Conservation (phyloP, 2,888 invertebrate species). For the Orthosia cruda region DNA sequence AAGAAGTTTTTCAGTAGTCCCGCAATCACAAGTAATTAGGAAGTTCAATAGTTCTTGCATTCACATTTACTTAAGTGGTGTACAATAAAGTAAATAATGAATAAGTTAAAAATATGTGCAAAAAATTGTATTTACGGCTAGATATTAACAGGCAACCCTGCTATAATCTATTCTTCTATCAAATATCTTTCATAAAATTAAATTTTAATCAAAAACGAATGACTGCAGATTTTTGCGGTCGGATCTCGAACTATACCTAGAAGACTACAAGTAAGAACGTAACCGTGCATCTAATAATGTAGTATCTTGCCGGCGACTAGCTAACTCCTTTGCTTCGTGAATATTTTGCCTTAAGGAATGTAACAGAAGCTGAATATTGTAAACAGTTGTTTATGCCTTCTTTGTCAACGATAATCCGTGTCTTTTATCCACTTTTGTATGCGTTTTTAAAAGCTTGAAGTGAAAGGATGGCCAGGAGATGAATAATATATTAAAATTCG, state of each 20-base stretch:
- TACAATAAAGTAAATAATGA: too few relatives aligned
- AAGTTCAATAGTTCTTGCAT: too few relatives aligned
- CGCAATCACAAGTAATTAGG: too few relatives aligned
- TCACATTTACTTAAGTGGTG: too few relatives aligned
- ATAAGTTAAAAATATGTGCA: too few relatives aligned
- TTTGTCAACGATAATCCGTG: constrained; percentile 36
- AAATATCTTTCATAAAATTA: too few relatives aligned
- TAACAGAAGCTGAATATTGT: constrained; percentile 42
- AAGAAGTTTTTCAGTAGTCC: too few relatives aligned
- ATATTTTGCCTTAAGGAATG: constrained; percentile 47
- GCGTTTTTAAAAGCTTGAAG: constrained; percentile 11
- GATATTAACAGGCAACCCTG: too few relatives aligned
- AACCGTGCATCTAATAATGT: constrained; percentile 41
- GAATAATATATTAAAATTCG: constrained; percentile 6
- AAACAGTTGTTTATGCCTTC: constrained; percentile 25
- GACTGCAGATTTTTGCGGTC: too few relatives aligned
- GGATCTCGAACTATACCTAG: not conserved
- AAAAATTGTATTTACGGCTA: too few relatives aligned
- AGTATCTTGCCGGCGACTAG: constrained; percentile 42
- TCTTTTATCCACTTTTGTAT: constrained; percentile 8
- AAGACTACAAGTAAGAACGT: not conserved
- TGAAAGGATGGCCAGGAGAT: not conserved
- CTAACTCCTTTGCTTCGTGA: constrained; percentile 64
- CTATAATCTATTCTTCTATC: too few relatives aligned
- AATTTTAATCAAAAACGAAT: too few relatives aligned